These are phyloP conservation scores for Eriosoma lanigerum DNA, from an alignment of 1,140 invertebrate species.

Conservation along the genomic window DNA sequence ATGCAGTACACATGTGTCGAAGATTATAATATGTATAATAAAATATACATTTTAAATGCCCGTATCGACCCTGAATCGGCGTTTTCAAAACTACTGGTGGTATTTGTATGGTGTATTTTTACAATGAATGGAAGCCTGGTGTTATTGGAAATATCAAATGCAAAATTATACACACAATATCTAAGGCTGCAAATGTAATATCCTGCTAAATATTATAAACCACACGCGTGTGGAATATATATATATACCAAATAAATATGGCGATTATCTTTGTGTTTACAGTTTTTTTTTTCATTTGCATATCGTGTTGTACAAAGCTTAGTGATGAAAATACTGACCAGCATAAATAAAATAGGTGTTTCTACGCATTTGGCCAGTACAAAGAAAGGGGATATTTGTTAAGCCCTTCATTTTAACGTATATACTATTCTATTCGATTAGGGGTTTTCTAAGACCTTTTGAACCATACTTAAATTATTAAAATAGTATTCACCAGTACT, in stretches of 20 bases:
- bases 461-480: conserved; percentile 37
- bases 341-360: too few species aligned
- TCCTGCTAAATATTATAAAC: conserved; percentile 30
- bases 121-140: conserved; percentile 38
- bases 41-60: conserved; percentile 45
- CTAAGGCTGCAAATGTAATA: conserved; percentile 16
- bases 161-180: conserved; percentile 13
- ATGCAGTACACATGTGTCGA: conserved; percentile 29
- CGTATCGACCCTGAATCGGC: conserved; percentile 47
- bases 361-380: too few species aligned
- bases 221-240: conserved; percentile 11
- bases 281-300: conserved; percentile 19
- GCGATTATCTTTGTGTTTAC: not conserved
- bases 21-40: conserved; percentile 35
- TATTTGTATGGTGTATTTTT: conserved; percentile 42
- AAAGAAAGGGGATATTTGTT: conserved; percentile 12
- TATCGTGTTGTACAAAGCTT: not conserved
- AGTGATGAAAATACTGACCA: not conserved
- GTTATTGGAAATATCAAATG: conserved; percentile 44
- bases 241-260: not conserved
- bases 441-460: not conserved
- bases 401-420: not conserved
- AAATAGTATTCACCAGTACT: conserved; percentile 13
- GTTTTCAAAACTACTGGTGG: conserved; percentile 49
- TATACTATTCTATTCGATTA: conserved; percentile 6